Percentiles rank a stretch among this genome's conserved stretches.
These are phyloP conservation scores for Maniola jurtina DNA, from an alignment of 1,140 invertebrate genomes.

Conservation along the genomic window DNA sequence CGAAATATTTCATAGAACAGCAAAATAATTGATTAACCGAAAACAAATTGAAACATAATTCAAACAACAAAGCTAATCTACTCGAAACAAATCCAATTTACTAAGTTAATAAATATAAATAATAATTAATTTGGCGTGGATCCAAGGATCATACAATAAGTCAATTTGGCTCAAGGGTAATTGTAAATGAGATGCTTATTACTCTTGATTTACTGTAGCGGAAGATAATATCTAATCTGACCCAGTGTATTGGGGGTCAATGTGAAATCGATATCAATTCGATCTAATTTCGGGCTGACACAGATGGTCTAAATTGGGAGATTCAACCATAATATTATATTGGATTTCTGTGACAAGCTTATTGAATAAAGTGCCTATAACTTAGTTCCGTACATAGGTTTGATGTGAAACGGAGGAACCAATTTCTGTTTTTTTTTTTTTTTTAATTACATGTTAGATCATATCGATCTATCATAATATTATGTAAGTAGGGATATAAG, in stretches of 20 bases:
- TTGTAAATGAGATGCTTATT: conserved; percentile 1
- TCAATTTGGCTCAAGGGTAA: not conserved
- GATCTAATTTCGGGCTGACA: not conserved
- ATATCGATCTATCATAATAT: too few species aligned
- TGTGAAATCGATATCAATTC: conserved; percentile 29
- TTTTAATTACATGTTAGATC: too few species aligned
- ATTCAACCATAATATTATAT: not conserved
- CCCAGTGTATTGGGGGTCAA: conserved; percentile 19
- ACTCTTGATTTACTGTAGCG: not conserved
- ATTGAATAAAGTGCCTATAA: too few species aligned
- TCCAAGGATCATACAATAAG: conserved; percentile 1
- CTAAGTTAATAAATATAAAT: conserved; percentile 3
- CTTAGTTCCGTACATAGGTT: too few species aligned
- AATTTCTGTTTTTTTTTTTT: too few species aligned
- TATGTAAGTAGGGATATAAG: too few species aligned
- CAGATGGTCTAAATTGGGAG: not conserved
- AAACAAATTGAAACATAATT: not conserved
- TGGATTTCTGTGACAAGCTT: not conserved
- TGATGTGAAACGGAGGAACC: too few species aligned
- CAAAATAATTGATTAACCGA: not conserved
- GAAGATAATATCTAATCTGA: conserved; percentile 1
- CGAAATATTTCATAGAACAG: too few species aligned
- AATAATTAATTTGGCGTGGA: not conserved
- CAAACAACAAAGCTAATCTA: not conserved
- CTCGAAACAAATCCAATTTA: not conserved